A percentile compares a stretch with the other conserved stretches of the same genome.
Evolutionary conservation across 1,140 invertebrate genomes (phyloP).

Genomic region (Chionoecetes opilio): DNA sequence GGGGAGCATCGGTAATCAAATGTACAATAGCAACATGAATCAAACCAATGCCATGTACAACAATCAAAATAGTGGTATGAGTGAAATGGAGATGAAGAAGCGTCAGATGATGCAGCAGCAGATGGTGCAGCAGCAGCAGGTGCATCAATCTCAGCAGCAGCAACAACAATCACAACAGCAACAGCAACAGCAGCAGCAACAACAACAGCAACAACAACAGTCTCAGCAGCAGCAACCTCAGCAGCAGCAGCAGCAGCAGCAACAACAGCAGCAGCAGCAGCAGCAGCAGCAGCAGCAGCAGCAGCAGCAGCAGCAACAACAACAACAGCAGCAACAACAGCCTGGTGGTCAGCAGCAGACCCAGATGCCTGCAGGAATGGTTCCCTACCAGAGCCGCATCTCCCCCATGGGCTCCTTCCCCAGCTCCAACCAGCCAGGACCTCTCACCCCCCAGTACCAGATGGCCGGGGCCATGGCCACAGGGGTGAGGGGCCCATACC

Average conservation of each 20-base stretch:
- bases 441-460: conserved; percentile 67
- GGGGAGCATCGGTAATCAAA: conserved; percentile 74
- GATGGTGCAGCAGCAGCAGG: conserved; percentile 61
- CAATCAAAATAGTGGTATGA: conserved; percentile 78
- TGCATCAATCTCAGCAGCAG: conserved; percentile 71
- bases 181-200: conserved; percentile 66
- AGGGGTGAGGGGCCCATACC: conserved; percentile 71
- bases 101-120: conserved; percentile 52
- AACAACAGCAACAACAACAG: conserved; percentile 76
- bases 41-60: conserved; percentile 76
- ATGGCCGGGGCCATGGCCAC: conserved; percentile 66
- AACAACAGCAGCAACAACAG: conserved; percentile 62
- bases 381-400: conserved; percentile 73
- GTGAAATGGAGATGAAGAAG: conserved; percentile 79
- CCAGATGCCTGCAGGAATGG: conserved; percentile 70
- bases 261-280: conserved; percentile 47
- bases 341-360: conserved; percentile 55
- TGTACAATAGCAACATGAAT: conserved; percentile 77
- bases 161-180: conserved; percentile 70
- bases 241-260: conserved; percentile 61
- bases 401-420: conserved; percentile 75
- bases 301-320: conserved; percentile 3
- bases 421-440: conserved; percentile 65
- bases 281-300: conserved; percentile 53
- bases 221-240: conserved; percentile 73